A percentile compares a stretch with the other conserved stretches of the same genome.
phyloP scores from a whole-genome alignment of 2,797 vertebrate genomes.

The Aselliscus stoliczkanus region DNA sequence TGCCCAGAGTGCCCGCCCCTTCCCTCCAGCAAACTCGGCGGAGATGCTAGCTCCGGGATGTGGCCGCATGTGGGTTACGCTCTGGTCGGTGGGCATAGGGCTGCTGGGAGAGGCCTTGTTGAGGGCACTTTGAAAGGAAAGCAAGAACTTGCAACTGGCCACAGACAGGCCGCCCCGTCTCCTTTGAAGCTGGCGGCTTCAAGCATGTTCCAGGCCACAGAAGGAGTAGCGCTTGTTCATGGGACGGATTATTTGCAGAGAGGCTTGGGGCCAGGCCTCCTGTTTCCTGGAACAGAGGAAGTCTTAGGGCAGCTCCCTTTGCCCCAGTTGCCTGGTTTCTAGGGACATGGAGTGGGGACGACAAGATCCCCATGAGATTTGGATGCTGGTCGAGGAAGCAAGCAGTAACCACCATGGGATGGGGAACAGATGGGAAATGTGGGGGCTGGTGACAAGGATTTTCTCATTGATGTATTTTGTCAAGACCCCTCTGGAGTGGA shows the following conservation, averaged over 20 bases:
- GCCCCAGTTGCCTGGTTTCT: neutral
- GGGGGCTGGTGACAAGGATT: neutral
- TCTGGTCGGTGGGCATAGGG: accelerated
- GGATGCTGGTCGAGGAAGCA: neutral
- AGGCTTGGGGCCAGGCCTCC: neutral
- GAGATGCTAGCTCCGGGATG: neutral
- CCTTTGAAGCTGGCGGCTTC: neutral
- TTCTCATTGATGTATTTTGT: neutral
- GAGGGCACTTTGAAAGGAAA: neutral
- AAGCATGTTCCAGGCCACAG: neutral
- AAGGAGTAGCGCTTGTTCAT: neutral
- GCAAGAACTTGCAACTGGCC: neutral
- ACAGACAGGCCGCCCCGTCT: neutral
- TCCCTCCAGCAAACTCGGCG: neutral
- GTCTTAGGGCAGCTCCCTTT: neutral
- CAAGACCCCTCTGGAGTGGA: constrained; percentile 22
- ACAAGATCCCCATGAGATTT: neutral
- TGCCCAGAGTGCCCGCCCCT: neutral
- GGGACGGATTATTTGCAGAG: neutral
- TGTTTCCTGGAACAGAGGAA: neutral
- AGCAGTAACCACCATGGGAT: neutral
- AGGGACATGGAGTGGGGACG: neutral
- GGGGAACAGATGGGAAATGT: neutral
- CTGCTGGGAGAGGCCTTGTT: neutral
- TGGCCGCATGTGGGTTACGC: accelerated